Conservation (phyloP, 2,113 vertebrate species). For the Tyto alba region DNA sequence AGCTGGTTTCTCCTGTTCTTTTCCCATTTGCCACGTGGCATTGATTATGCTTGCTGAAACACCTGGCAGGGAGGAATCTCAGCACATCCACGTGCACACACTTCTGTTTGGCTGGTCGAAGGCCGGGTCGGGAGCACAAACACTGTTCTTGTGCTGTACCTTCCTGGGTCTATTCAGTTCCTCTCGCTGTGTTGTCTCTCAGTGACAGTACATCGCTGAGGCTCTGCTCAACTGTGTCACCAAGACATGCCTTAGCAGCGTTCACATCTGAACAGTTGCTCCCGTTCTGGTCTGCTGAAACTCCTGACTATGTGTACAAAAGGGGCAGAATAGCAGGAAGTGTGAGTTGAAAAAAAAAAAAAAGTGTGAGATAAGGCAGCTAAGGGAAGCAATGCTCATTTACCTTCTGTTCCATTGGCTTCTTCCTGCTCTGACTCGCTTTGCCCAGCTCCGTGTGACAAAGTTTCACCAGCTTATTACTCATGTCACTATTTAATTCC, state of each 20-base stretch:
- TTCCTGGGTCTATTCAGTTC: not conserved
- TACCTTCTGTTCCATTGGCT: constrained; percentile 3
- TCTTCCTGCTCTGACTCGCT: not conserved
- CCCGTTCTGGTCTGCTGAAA: not conserved
- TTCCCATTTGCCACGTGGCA: rapidly evolving
- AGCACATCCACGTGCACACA: not conserved
- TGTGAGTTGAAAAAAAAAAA: not conserved
- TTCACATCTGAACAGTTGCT: not conserved
- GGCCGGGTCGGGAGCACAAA: not conserved
- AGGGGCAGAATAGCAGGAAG: not conserved
- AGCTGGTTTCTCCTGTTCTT: not conserved
- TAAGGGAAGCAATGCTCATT: not conserved
- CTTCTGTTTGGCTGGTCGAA: not conserved
- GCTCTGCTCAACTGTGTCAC: not conserved
- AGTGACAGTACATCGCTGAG: not conserved
- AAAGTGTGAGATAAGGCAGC: not conserved
- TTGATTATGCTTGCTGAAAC: not conserved
- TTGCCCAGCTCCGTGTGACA: not conserved
- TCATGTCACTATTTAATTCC: not conserved
- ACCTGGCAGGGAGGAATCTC: not conserved
- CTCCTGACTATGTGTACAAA: not conserved
- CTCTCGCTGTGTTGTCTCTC: not conserved
- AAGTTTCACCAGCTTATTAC: not conserved
- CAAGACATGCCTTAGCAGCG: not conserved
- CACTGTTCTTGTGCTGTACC: not conserved